Evolutionary conservation across 2,888 invertebrate species (phyloP).

Genomic region (Tuta absoluta): DNA sequence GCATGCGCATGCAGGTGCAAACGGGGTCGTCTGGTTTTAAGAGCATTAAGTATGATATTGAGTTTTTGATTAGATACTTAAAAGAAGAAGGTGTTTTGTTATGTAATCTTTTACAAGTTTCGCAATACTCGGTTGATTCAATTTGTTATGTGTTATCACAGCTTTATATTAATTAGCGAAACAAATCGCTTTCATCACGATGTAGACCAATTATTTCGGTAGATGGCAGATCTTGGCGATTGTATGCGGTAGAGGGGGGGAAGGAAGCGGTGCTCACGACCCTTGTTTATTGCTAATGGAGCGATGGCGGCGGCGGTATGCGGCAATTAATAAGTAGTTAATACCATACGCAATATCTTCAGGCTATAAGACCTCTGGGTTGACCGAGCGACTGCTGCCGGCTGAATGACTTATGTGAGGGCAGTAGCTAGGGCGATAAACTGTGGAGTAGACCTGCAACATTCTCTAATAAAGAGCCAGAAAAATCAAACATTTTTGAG

Average conservation of each 20-base stretch:
- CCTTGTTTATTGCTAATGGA: not conserved
- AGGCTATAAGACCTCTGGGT: not conserved
- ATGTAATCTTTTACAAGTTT: no score
- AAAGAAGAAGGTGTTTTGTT: no score
- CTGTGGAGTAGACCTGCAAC: no score
- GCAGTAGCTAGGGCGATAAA: no score
- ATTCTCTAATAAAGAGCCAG: no score
- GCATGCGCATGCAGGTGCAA: constrained; percentile 7
- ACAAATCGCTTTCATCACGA: not conserved
- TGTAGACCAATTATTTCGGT: not conserved
- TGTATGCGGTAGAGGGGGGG: not conserved
- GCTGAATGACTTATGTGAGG: no score
- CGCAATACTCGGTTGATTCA: no score
- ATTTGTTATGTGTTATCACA: no score
- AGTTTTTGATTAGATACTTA: not conserved
- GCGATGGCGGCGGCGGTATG: not conserved
- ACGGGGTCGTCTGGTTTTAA: not conserved
- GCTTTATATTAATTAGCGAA: not conserved
- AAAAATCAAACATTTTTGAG: no score
- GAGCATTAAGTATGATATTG: not conserved
- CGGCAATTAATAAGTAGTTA: constrained; percentile 4
- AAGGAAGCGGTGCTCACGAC: not conserved
- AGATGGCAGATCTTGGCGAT: constrained; percentile 1
- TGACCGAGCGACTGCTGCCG: no score
- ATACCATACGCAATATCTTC: constrained; percentile 4